phyloP scores from a whole-genome alignment of 1,140 invertebrate species.

The Drosophila sulfurigaster region DNA sequence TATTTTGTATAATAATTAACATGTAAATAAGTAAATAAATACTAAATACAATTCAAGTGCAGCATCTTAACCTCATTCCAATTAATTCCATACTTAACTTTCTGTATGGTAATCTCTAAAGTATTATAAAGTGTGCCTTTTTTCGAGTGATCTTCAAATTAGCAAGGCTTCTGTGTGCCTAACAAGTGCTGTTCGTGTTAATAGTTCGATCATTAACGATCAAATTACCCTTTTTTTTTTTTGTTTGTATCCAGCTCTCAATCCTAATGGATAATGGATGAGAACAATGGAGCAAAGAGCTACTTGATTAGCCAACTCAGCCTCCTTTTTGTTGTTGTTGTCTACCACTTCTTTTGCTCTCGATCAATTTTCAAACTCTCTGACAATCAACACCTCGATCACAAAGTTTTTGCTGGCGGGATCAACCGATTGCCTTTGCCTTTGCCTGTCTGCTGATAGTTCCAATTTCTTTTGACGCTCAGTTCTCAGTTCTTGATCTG shows the following conservation, averaged over 20 bases:
- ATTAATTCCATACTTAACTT: too few species aligned
- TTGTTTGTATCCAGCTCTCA: background rate
- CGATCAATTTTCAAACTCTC: constrained; percentile 27
- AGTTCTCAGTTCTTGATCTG: background rate
- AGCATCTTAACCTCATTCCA: too few species aligned
- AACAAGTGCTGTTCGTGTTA: constrained; percentile 9
- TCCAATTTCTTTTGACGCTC: constrained; percentile 48
- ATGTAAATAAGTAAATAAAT: too few species aligned
- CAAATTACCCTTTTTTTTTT: constrained; percentile 26
- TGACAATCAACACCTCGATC: constrained; percentile 50
- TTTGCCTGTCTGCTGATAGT: constrained; percentile 40
- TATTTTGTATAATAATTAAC: too few species aligned
- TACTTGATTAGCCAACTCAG: constrained; percentile 31
- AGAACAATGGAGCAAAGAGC: constrained; percentile 27
- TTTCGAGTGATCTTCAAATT: background rate
- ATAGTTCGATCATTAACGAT: constrained; percentile 28
- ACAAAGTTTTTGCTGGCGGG: constrained; percentile 30
- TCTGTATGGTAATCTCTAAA: too few species aligned
- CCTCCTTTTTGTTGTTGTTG: background rate
- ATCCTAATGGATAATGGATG: constrained; percentile 11
- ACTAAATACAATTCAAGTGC: too few species aligned
- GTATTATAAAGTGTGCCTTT: too few species aligned
- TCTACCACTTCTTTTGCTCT: background rate
- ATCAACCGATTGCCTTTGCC: constrained; percentile 33
- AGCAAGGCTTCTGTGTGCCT: background rate